Percentiles rank a stretch among this genome's conserved stretches.
phyloP scores from a whole-genome alignment of 92 coral and sea anemone genomes.

The Chrysogorgia sp. region DNA sequence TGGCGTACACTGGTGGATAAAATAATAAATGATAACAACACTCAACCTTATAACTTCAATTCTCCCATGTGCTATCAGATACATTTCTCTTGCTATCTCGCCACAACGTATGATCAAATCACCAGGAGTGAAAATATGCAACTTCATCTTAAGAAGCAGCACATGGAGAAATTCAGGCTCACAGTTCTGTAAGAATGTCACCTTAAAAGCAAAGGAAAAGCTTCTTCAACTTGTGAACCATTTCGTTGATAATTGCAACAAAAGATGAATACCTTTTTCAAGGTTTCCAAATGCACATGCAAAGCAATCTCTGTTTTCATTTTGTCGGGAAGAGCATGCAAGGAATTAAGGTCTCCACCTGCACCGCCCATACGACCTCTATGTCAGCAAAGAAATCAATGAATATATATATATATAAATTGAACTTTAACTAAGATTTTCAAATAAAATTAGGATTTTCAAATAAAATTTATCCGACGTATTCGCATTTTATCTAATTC shows the following conservation, averaged over 20 bases:
- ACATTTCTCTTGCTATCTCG: constrained; percentile 96
- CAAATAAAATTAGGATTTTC: too few relatives aligned
- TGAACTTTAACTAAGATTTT: too few relatives aligned
- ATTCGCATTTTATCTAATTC: too few relatives aligned
- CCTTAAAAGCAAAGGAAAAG: constrained; percentile 40
- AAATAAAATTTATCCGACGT: too few relatives aligned
- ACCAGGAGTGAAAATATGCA: constrained; percentile 94
- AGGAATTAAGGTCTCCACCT: constrained; percentile 84
- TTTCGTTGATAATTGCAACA: background rate
- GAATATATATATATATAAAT: background rate
- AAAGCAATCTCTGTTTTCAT: constrained; percentile 95
- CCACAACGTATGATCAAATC: constrained; percentile 89
- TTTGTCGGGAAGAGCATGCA: constrained; percentile 86
- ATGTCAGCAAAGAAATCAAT: background rate
- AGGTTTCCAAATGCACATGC: constrained; percentile 87
- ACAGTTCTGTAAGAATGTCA: constrained; percentile 91
- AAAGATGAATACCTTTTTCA: constrained; percentile 65
- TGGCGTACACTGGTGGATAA: too few relatives aligned
- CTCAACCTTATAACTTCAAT: constrained; percentile 95
- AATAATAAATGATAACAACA: background rate
- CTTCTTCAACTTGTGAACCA: background rate
- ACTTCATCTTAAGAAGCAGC: constrained; percentile 83
- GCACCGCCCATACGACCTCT: constrained; percentile 93
- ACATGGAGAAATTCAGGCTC: constrained; percentile 96
- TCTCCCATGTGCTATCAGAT: constrained; percentile 87